Evolutionary conservation across 2,113 vertebrate species (phyloP).

Genomic region (Theristicus caerulescens): DNA sequence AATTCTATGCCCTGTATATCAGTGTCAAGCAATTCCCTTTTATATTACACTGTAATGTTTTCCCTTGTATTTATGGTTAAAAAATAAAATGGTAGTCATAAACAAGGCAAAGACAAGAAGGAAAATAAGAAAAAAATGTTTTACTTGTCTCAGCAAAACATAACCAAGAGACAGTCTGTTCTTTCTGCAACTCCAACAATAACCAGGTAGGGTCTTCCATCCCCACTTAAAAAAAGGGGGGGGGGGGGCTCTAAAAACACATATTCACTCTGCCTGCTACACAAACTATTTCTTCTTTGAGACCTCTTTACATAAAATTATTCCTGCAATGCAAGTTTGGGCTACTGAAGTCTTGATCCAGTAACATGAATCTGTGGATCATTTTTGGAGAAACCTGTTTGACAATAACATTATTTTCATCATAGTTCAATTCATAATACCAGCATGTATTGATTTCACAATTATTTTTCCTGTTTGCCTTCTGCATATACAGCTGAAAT

Average conservation of each 20-base stretch:
- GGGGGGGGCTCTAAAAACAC: not conserved
- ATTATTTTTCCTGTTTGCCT: conserved; percentile 35
- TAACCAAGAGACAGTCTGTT: not conserved
- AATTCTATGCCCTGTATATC: not conserved
- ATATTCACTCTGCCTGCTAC: not conserved
- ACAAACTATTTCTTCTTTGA: not conserved
- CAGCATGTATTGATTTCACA: conserved; percentile 32
- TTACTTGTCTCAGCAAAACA: not conserved
- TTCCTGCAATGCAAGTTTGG: not conserved
- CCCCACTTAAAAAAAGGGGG: not conserved
- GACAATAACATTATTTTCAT: conserved; percentile 2
- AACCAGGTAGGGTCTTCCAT: not conserved
- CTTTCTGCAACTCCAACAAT: not conserved
- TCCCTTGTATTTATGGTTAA: not conserved
- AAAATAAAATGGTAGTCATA: not conserved
- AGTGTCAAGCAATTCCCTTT: not conserved
- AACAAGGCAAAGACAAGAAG: not conserved
- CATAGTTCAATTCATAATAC: conserved; percentile 7
- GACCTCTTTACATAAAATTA: not conserved
- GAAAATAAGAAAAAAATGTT: not conserved
- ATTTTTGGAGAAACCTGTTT: not conserved
- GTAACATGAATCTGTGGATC: not conserved
- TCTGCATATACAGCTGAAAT: conserved; percentile 33
- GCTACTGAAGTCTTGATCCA: not conserved
- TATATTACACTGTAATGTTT: not conserved